Base-by-base conservation (phyloP, 1,140 invertebrate genomes). In the Atta texana region DNA sequence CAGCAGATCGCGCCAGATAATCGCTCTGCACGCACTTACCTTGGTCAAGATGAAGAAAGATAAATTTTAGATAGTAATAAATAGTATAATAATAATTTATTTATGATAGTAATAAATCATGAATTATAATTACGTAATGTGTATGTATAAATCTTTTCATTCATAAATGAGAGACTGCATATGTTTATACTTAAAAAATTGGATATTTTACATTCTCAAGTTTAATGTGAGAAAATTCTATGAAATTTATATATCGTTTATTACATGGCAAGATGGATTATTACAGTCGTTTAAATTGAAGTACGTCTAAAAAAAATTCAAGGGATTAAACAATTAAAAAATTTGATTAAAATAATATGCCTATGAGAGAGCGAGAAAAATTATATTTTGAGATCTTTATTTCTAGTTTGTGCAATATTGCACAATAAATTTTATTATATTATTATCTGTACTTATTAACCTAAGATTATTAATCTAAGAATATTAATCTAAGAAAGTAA, bases 1-100 rank as follows among this genome's bases (percentile, higher is more conserved):
- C 66, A 24, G 18, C 18, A 53, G 31, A 34, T 86, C 71, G 44
- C 71, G 63, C 34, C 59, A 51, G 21, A 34, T 75, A 84, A 80
- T 57, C 51, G 18, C 77, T 31, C 6, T n/a, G 53, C 24, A 21
- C 49, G 59, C 28, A 12, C 14, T 76, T 76, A 59, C 53, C 31
- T 61, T 18, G 21, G 21, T 31, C 34, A 44, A 28, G 21, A 63
- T 76, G 39, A n/a, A 78, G 44, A 68, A 51, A 78, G 28, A 31
- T 69, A 72, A 72, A 55, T 55, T 31, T 72, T 12, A 12, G 51
- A 59, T 16, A 75, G 21, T 24, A 75, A 61, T 28, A 61, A 69
- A 75, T 61, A 61, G 2, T 39, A 16, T 16, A 6, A 34, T 34
- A 74, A 57, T 57, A 74, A 44, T 2, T 57, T 24, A 75, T 24